Conservation (phyloP, 2,888 invertebrate species). For the Kuschelorhynchus macadamiae region DNA sequence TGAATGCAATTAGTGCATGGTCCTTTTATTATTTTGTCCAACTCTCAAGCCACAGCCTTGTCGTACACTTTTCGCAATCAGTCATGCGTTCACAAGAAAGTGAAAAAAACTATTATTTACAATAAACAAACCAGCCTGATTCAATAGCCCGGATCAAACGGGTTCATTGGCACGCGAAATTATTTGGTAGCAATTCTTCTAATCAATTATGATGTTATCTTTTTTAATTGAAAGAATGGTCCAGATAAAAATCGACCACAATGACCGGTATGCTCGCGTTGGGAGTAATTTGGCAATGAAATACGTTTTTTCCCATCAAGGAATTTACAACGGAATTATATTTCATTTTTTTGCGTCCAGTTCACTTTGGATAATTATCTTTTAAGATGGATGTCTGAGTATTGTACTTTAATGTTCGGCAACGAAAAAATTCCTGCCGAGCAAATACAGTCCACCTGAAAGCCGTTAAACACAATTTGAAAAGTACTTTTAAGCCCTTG, state of each 20-base stretch:
- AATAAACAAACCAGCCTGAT: conserved; percentile 15
- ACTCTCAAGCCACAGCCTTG: too few relatives aligned
- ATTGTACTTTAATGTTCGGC: conserved; percentile 22
- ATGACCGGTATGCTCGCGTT: conserved; percentile 12
- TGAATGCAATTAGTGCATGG: too few relatives aligned
- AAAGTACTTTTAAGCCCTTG: too few relatives aligned
- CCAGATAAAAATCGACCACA: conserved; percentile 22
- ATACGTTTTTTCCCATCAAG: conserved; percentile 19
- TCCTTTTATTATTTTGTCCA: too few relatives aligned
- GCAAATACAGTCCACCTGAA: too few relatives aligned
- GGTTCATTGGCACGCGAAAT: conserved; percentile 33
- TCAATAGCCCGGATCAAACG: conserved; percentile 9
- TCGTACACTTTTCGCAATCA: too few relatives aligned
- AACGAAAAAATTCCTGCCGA: too few relatives aligned
- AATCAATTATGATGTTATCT: conserved; percentile 44
- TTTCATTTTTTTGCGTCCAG: conserved; percentile 22
- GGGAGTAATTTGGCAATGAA: conserved; percentile 30
- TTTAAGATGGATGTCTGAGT: conserved; percentile 18
- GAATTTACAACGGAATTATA: conserved; percentile 35
- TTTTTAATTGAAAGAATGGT: conserved; percentile 39
- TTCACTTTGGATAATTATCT: conserved; percentile 20
- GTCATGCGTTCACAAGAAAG: too few relatives aligned
- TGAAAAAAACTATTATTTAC: too few relatives aligned
- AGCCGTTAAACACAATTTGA: too few relatives aligned
- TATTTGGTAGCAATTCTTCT: conserved; percentile 38